These are phyloP conservation scores for Watsonalla cultraria DNA, from an alignment of 2,888 invertebrate genomes.

Conservation along the genomic window DNA sequence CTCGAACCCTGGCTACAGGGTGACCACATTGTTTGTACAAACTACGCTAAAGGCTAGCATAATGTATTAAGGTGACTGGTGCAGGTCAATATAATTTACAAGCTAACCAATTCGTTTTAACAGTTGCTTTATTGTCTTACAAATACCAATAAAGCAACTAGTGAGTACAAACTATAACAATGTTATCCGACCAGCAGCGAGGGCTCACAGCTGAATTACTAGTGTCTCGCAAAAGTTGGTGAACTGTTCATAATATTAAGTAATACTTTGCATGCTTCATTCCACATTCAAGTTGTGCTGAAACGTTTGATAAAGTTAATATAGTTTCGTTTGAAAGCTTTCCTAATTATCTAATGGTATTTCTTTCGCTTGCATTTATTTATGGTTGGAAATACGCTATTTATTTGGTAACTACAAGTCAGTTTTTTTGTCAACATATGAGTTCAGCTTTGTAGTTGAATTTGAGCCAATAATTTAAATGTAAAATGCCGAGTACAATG, in stretches of 20 bases:
- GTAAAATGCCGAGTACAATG: neutral
- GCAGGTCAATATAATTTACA: no score
- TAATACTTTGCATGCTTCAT: constrained; percentile 19
- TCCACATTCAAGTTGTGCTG: neutral
- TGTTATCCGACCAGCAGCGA: neutral
- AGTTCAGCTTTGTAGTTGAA: no score
- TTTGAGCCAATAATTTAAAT: neutral
- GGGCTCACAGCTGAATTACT: constrained; percentile 9
- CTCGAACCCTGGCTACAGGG: no score
- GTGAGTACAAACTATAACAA: neutral
- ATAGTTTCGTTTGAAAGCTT: neutral
- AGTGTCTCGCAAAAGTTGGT: constrained; percentile 16
- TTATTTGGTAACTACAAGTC: no score
- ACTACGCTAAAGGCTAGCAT: no score
- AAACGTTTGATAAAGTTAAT: constrained; percentile 1
- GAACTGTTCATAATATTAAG: constrained; percentile 15
- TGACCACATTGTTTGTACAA: no score
- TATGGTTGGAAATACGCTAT: neutral
- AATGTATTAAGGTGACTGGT: no score
- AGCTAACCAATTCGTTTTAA: no score
- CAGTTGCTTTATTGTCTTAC: neutral
- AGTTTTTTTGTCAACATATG: no score
- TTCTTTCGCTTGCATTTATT: neutral
- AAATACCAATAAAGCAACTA: neutral
- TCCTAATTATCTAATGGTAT: neutral